Percentiles rank a stretch among this genome's conserved stretches.
Evolutionary conservation across 1,140 invertebrate genomes (phyloP).

Genomic region (Papilio xuthus): DNA sequence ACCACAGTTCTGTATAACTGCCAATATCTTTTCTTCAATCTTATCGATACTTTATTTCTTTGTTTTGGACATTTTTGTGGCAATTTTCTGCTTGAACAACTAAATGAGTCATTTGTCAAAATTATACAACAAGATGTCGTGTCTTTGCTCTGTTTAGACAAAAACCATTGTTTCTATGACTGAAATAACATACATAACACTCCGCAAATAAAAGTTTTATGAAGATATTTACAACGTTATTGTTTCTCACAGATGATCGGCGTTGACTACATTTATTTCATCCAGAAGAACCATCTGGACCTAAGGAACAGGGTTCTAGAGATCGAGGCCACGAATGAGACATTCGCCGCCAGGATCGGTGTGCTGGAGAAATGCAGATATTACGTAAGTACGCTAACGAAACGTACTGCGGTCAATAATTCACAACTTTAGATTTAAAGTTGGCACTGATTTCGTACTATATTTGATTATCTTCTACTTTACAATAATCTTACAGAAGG

Average conservation of each 20-base stretch:
- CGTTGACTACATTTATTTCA: slow-evolving; percentile 95
- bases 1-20: too few species aligned
- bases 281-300: slow-evolving; percentile 96
- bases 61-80: not conserved
- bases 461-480: not conserved
- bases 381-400: slow-evolving; percentile 86
- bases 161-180: too few species aligned
- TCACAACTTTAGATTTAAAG: not conserved
- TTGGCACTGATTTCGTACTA: not conserved
- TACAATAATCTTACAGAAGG: not conserved
- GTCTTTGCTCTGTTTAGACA: too few species aligned
- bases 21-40: too few species aligned
- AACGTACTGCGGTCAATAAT: not conserved
- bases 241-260: slow-evolving; percentile 90
- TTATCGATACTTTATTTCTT: not conserved
- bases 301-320: slow-evolving; percentile 89
- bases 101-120: not conserved
- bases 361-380: slow-evolving; percentile 97
- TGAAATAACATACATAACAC: not conserved
- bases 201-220: too few species aligned
- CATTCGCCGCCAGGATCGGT: slow-evolving; percentile 91
- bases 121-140: too few species aligned
- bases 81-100: not conserved
- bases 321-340: slow-evolving; percentile 97
- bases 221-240: not conserved